These are phyloP conservation scores for Lasioglossum figueresi DNA, from an alignment of 2,888 invertebrate species.

Conservation along the genomic window DNA sequence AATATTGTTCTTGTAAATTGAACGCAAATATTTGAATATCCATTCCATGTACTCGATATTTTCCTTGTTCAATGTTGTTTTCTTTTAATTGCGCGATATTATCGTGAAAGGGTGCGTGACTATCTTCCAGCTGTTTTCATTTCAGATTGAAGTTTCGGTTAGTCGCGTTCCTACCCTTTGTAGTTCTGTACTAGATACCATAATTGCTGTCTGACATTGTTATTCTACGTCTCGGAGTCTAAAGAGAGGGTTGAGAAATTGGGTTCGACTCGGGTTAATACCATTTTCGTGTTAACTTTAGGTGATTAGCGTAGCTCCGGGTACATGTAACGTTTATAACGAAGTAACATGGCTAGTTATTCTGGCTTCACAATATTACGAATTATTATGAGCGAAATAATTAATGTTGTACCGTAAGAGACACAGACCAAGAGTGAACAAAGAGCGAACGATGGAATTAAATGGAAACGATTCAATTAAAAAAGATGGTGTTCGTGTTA, in stretches of 20 bases:
- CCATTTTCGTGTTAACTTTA: neutral
- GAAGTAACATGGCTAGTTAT: neutral
- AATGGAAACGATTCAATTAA: no score
- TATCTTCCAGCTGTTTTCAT: neutral
- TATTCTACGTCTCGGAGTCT: neutral
- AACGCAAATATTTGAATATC: neutral
- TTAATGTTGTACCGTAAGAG: neutral
- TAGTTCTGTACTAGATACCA: neutral
- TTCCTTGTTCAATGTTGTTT: neutral
- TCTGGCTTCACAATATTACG: neutral
- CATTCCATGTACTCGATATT: neutral
- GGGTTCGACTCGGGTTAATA: neutral
- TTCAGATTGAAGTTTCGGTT: neutral
- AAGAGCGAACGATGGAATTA: neutral
- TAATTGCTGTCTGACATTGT: neutral
- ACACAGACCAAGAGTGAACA: neutral
- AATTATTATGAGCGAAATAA: neutral
- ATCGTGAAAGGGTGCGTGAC: neutral
- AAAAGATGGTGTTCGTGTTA: no score
- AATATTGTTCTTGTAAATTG: slow-evolving; percentile 3
- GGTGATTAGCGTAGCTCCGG: neutral
- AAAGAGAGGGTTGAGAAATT: neutral
- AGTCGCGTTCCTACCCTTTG: neutral
- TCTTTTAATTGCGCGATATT: neutral
- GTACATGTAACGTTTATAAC: neutral